Conservation (phyloP, 2,113 vertebrate species). For the human (Homo sapiens) region GRCh38 chr6:129213501-129214000, state of each 20-base stretch:
- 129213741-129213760: not conserved
- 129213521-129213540: not conserved
- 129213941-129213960: not conserved
- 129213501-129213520: not conserved
- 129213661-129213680: not conserved
- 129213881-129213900: not conserved
- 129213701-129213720: constrained; percentile 4
- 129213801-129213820: not conserved
- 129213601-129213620: not conserved
- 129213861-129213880: not conserved
- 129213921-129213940: not conserved
- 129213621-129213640: not conserved
- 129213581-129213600: not conserved
- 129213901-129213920: not conserved
- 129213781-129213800: not conserved
- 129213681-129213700: not conserved
- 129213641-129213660: not conserved
- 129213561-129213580: not conserved
- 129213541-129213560: not conserved
- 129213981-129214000: not conserved
- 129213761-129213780: not conserved
- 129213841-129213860: not conserved
- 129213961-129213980: not conserved
- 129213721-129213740: not conserved
- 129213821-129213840: not conserved